phyloP scores from a whole-genome alignment of 2,888 invertebrate species.

The Amitus sp. region DNA sequence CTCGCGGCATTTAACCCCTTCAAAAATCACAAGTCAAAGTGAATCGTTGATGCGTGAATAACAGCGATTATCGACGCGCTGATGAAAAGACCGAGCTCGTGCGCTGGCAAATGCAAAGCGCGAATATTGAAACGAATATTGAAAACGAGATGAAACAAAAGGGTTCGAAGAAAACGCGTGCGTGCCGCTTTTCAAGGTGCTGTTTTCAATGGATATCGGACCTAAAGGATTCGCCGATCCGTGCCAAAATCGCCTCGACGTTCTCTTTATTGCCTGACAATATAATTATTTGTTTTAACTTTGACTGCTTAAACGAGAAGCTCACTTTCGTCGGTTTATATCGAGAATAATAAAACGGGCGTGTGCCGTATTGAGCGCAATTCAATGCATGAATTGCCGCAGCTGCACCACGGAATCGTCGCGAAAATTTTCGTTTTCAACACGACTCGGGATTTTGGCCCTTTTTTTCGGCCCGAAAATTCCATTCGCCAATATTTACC shows the following conservation, averaged over 20 bases:
- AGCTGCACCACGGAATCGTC: no score
- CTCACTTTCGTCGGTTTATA: neutral
- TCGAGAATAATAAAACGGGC: constrained; percentile 3
- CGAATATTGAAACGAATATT: neutral
- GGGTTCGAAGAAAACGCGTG: no score
- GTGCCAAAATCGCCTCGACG: constrained; percentile 47
- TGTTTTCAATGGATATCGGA: constrained; percentile 5
- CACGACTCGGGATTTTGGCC: no score
- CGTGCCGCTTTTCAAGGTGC: no score
- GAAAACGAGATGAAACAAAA: constrained; percentile 14
- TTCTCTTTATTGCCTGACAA: constrained; percentile 55
- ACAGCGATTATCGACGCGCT: constrained; percentile 30
- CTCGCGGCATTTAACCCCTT: neutral
- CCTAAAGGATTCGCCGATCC: constrained; percentile 42
- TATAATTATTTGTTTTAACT: constrained; percentile 51
- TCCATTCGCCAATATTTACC: no score
- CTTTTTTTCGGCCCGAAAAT: no score
- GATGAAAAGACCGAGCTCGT: constrained; percentile 2
- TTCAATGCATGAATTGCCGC: no score
- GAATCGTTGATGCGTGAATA: constrained; percentile 50
- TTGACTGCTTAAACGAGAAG: constrained; percentile 39
- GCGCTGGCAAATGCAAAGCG: neutral
- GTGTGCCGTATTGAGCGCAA: constrained; percentile 4
- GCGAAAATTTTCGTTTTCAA: no score
- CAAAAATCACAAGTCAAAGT: constrained; percentile 30